Evolutionary conservation across 2,888 invertebrate genomes (phyloP).

Genomic region (Cordilura impudica): DNA sequence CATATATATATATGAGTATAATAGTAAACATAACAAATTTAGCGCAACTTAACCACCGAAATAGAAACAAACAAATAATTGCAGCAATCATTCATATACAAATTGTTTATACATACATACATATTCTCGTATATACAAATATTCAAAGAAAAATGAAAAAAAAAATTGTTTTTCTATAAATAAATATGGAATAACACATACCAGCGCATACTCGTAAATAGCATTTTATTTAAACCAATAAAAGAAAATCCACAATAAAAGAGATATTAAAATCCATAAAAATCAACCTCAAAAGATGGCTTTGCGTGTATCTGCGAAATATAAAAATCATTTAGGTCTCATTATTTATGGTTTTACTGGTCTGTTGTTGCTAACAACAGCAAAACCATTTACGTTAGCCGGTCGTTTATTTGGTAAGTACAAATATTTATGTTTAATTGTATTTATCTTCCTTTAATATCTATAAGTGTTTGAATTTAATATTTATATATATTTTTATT

Average conservation of each 20-base stretch:
- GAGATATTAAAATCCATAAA: background rate
- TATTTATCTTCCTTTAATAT: background rate
- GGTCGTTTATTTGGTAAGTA: constrained; percentile 78
- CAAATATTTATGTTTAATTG: background rate
- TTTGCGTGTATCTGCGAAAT: constrained; percentile 75
- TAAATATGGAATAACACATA: constrained; percentile 1
- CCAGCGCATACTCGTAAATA: constrained; percentile 12
- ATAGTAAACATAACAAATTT: constrained; percentile 46
- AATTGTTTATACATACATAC: constrained; percentile 10
- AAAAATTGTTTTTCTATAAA: background rate
- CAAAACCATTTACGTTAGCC: constrained; percentile 69
- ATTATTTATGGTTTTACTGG: constrained; percentile 76
- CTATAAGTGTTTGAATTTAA: background rate
- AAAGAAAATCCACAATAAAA: constrained; percentile 50
- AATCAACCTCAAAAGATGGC: constrained; percentile 71
- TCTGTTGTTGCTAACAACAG: constrained; percentile 71
- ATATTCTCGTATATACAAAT: constrained; percentile 9
- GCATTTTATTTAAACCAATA: constrained; percentile 64
- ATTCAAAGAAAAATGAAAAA: background rate
- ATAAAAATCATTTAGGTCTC: constrained; percentile 76
- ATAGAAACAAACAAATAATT: constrained; percentile 14
- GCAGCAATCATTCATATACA: background rate
- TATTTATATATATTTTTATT: background rate
- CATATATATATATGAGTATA: too few relatives aligned
- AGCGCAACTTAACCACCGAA: constrained; percentile 60